phyloP scores from a whole-genome alignment of 2,888 invertebrate species.

The Dorcus parallelipipedus region DNA sequence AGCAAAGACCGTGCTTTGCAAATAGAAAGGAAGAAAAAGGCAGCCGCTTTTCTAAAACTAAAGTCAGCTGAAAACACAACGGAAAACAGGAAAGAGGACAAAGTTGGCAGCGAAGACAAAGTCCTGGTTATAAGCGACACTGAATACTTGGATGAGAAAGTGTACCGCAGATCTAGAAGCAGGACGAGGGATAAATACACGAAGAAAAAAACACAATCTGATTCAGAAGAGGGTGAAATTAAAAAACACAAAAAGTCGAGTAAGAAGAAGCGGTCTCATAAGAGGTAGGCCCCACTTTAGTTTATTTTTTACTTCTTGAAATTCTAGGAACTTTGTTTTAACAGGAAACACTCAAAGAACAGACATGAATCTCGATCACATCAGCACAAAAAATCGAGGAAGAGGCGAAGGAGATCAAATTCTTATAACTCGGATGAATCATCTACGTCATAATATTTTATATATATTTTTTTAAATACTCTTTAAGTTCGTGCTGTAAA shows the following conservation, averaged over 20 bases:
- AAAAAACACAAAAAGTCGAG: slow-evolving; percentile 44
- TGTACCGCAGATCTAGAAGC: slow-evolving; percentile 22
- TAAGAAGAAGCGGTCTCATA: slow-evolving; percentile 52
- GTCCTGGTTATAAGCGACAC: slow-evolving; percentile 24
- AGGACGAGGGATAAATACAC: slow-evolving; percentile 16
- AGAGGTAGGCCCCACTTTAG: slow-evolving; percentile 42
- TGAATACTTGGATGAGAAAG: slow-evolving; percentile 40
- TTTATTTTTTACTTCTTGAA: not conserved
- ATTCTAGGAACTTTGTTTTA: slow-evolving; percentile 12
- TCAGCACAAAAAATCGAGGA: slow-evolving; percentile 39
- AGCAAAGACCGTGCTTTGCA: slow-evolving; percentile 57
- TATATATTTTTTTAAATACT: too few relatives aligned
- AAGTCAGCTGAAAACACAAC: slow-evolving; percentile 33
- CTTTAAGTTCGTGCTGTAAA: too few relatives aligned
- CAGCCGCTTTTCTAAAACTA: slow-evolving; percentile 69
- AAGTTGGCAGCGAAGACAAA: slow-evolving; percentile 30
- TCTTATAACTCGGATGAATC: slow-evolving; percentile 13
- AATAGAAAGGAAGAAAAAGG: slow-evolving; percentile 73
- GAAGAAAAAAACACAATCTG: slow-evolving; percentile 22
- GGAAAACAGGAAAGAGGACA: slow-evolving; percentile 19
- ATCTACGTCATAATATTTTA: slow-evolving; percentile 3
- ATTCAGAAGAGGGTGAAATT: slow-evolving; percentile 40
- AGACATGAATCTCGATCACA: slow-evolving; percentile 34
- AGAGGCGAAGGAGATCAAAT: slow-evolving; percentile 24
- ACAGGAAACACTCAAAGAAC: slow-evolving; percentile 40